phyloP scores from a whole-genome alignment of 2,113 vertebrate genomes.

The Hypanus sabinus region DNA sequence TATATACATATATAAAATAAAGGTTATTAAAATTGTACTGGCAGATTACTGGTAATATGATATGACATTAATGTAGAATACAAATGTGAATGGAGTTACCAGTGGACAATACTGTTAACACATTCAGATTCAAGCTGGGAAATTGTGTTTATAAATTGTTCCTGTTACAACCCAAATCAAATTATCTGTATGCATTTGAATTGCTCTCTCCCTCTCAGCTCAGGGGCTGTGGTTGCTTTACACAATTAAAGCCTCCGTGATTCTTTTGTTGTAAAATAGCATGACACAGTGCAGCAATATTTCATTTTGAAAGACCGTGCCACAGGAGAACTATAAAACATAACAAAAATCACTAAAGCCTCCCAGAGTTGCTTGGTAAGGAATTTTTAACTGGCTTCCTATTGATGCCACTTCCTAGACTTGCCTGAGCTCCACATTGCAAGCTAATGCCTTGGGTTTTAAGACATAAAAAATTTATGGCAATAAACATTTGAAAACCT shows the following conservation, averaged over 20 bases:
- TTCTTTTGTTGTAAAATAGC: conserved; percentile 36
- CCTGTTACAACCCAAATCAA: conserved; percentile 32
- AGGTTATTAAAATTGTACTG: neutral
- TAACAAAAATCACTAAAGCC: conserved; percentile 38
- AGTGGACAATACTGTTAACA: conserved; percentile 31
- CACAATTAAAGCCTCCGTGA: conserved; percentile 29
- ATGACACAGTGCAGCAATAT: conserved; percentile 37
- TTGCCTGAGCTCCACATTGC: conserved; percentile 29
- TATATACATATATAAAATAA: neutral
- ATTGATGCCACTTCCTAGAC: conserved; percentile 29
- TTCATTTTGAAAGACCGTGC: conserved; percentile 36
- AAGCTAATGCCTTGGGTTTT: conserved; percentile 36
- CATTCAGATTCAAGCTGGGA: conserved; percentile 19
- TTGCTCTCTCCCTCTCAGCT: conserved; percentile 31
- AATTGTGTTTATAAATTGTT: conserved; percentile 38
- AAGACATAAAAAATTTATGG: conserved; percentile 36
- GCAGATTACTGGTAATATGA: neutral
- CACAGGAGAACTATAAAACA: conserved; percentile 37
- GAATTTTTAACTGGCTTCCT: conserved; percentile 37
- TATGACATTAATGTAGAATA: neutral
- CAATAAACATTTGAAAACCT: conserved; percentile 37
- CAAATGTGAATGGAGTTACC: neutral
- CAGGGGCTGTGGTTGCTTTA: conserved; percentile 19
- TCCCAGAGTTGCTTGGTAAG: conserved; percentile 38
- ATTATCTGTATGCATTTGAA: conserved; percentile 33